These are phyloP conservation scores for Caranx ignobilis DNA, from an alignment of 2,113 vertebrate genomes.

Conservation along the genomic window DNA sequence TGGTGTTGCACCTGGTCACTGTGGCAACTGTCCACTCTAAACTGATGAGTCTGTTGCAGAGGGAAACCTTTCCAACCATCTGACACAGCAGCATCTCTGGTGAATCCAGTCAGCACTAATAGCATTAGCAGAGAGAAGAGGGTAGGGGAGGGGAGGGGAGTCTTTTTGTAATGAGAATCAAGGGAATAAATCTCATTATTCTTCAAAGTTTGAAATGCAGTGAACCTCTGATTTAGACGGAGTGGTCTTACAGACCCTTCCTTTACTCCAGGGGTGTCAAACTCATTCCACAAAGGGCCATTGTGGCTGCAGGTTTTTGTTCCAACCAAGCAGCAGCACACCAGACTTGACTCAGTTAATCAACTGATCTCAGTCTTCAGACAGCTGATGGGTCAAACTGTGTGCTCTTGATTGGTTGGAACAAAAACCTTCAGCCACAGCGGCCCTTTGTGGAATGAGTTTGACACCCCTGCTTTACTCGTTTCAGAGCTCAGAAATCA, in stretches of 20 bases:
- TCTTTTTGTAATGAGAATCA: slow-evolving; percentile 63
- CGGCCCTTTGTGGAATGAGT: too few relatives aligned
- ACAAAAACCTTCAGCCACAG: too few relatives aligned
- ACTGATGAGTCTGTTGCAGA: slow-evolving; percentile 44
- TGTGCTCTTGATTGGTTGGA: too few relatives aligned
- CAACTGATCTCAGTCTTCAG: too few relatives aligned
- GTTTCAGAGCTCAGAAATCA: neutral
- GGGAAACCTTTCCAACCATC: slow-evolving; percentile 22
- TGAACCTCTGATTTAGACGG: slow-evolving; percentile 4
- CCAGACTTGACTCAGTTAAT: too few relatives aligned
- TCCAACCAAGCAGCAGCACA: too few relatives aligned
- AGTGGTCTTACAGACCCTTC: neutral
- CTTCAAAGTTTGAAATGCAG: neutral
- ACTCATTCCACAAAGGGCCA: too few relatives aligned
- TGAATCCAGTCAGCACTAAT: slow-evolving; percentile 70
- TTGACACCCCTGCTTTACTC: neutral
- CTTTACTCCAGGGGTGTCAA: too few relatives aligned
- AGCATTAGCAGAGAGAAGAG: slow-evolving; percentile 2
- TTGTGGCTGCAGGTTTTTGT: too few relatives aligned
- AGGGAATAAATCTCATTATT: slow-evolving; percentile 67
- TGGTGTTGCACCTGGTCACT: slow-evolving; percentile 16
- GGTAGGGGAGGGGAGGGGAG: neutral
- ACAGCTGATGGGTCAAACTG: too few relatives aligned
- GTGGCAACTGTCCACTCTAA: slow-evolving; percentile 33
- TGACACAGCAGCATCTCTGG: slow-evolving; percentile 63